Base-by-base conservation (phyloP, 2,113 vertebrate genomes). In the Chloropsis cyanopogon region DNA sequence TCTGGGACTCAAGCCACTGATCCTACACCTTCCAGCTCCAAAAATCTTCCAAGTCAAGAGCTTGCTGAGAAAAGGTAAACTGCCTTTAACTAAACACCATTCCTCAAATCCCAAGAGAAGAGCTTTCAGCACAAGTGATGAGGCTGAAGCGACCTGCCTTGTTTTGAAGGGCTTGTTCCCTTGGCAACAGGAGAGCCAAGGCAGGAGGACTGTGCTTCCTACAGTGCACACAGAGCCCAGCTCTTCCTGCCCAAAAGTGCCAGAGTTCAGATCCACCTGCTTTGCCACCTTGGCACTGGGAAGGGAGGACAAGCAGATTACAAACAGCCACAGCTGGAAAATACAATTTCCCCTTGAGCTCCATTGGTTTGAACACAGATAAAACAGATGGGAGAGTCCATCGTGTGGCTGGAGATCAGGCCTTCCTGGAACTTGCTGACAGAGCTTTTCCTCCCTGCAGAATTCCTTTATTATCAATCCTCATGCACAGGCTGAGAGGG, bases 161-260 rank as follows among this genome's bases (percentile, higher is more conserved):
- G 63, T 92, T 96, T 70, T 80, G 75, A 95, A 94, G 63, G 78
- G 75, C 59, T 91, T 0, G 70, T 95, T 96, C 86, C 96, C 93
- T 87, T 94, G 91, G 82, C 81, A 96, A 97, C 95, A 35, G 42
- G 17, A 95, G 35, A 82, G 64, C 33, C 60, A 35, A 90, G 50
- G 84, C 73, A 57, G 49, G 13, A 79, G 72, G 63, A 72, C 66
- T 16, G 20, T 10, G 59, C 42, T 80, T 85, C 75, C 77, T 11
- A 39, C 4, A 2, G 33, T 2, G 35, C 42, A 33, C 35, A 16
- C 39, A 65, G 52, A 86, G 53, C 17, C 60, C 6, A 1, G 69
- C 81, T 77, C 25, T 21, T 41, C 42, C 70, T 76, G 84, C 41
- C 84, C 82, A 22, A 41, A 82, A 72, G 44, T 52, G 4, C 26